A percentile compares a stretch with the other conserved stretches of the same genome.
phyloP scores from a whole-genome alignment of 2,113 vertebrate species.

The Bufo gargarizans region DNA sequence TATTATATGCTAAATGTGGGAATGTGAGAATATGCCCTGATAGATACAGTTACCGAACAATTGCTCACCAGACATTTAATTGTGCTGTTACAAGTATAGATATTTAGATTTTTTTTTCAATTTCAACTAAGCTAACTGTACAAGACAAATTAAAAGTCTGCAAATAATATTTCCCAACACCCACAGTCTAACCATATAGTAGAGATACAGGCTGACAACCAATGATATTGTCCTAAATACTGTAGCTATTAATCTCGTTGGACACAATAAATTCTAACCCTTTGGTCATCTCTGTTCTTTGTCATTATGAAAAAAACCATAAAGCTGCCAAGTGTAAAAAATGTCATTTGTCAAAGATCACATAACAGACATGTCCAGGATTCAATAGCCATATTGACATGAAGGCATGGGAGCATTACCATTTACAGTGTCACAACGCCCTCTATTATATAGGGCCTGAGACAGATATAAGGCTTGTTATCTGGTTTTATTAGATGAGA shows the following conservation, averaged over 20 bases:
- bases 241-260: neutral
- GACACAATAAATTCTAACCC: constrained; percentile 5
- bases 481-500: neutral
- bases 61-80: neutral
- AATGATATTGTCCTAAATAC: neutral
- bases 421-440: neutral
- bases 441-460: neutral
- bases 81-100: neutral
- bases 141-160: constrained; percentile 6
- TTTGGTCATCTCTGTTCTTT: constrained; percentile 6
- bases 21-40: no score
- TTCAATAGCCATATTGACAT: neutral
- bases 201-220: constrained; percentile 3
- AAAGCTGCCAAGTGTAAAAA: constrained; percentile 3
- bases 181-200: neutral
- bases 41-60: neutral
- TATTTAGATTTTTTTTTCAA: neutral
- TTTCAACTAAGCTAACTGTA: neutral
- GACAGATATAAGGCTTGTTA: neutral
- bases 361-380: neutral
- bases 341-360: constrained; percentile 33
- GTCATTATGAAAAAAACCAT: constrained; percentile 1
- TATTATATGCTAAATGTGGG: neutral
- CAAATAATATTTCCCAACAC: neutral
- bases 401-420: neutral